These are phyloP conservation scores for Rhyacophila brunnea DNA, from an alignment of 1,140 invertebrate species.

Conservation along the genomic window DNA sequence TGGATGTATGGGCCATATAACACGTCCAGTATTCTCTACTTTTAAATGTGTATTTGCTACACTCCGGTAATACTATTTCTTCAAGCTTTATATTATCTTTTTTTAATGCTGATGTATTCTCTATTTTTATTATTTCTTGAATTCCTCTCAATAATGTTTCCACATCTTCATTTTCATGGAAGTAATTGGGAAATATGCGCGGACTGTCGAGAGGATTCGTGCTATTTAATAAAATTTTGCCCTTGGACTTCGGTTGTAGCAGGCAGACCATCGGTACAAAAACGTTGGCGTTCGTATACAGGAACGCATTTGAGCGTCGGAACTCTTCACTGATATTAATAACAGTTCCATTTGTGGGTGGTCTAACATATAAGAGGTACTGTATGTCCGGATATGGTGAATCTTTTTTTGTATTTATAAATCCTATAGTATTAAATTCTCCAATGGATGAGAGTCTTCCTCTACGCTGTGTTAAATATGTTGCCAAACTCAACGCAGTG, in stretches of 20 bases:
- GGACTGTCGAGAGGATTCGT: conserved; percentile 56
- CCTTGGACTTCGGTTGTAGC: conserved; percentile 54
- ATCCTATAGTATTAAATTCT: conserved; percentile 42
- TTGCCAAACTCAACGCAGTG: neutral
- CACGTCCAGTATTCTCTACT: conserved; percentile 66
- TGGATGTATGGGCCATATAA: conserved; percentile 59
- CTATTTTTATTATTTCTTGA: conserved; percentile 53
- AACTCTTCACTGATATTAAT: neutral
- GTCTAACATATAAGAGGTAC: conserved; percentile 39
- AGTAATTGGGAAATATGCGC: conserved; percentile 78
- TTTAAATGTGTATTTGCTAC: conserved; percentile 44
- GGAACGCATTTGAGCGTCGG: conserved; percentile 37
- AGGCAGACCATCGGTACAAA: conserved; percentile 50
- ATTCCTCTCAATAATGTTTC: conserved; percentile 69
- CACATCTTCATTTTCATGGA: conserved; percentile 75
- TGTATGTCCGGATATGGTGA: conserved; percentile 44
- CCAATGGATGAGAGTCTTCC: conserved; percentile 42
- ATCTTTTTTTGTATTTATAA: conserved; percentile 39
- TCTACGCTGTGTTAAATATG: neutral
- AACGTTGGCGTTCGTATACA: conserved; percentile 37
- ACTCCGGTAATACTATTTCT: conserved; percentile 48
- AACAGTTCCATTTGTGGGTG: conserved; percentile 15
- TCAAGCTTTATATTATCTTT: conserved; percentile 45
- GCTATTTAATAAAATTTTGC: conserved; percentile 44
- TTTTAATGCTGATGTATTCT: conserved; percentile 55